Conservation (phyloP, 2,888 invertebrate species). For the Stomorhina lunata region DNA sequence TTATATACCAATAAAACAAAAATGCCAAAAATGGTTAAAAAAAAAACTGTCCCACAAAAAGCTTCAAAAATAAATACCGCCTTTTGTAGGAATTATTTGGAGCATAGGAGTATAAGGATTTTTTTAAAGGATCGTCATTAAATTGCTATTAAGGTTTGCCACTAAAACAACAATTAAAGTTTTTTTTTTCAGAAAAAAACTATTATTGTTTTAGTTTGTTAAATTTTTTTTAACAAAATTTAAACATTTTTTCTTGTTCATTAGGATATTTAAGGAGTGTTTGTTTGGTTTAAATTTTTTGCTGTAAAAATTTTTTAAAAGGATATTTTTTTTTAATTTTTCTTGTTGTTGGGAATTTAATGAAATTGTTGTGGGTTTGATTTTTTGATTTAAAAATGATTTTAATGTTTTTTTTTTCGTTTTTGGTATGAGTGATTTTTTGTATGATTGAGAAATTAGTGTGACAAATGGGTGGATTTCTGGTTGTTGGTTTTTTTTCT, state of each 20-base stretch:
- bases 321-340: slow-evolving; percentile 23
- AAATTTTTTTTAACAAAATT: background rate
- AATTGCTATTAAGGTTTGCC: slow-evolving; percentile 33
- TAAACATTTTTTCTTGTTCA: background rate
- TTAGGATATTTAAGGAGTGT: slow-evolving; percentile 28
- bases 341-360: slow-evolving; percentile 3
- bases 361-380: slow-evolving; percentile 19
- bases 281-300: background rate
- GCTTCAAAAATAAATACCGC: slow-evolving; percentile 63
- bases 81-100: slow-evolving; percentile 26
- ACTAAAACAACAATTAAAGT: slow-evolving; percentile 37
- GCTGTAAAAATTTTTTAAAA: slow-evolving; percentile 1
- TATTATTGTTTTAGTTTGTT: slow-evolving; percentile 11
- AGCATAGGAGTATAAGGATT: background rate
- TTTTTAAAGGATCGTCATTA: slow-evolving; percentile 49
- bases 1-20: slow-evolving; percentile 32
- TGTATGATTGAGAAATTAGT: slow-evolving; percentile 40
- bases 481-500: slow-evolving; percentile 54
- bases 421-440: slow-evolving; percentile 25
- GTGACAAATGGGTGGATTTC: slow-evolving; percentile 66
- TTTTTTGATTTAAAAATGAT: slow-evolving; percentile 19
- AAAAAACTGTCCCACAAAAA: slow-evolving; percentile 52
- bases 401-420: slow-evolving; percentile 34
- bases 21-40: background rate
- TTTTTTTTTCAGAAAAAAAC: slow-evolving; percentile 29